phyloP scores from a whole-genome alignment of 2,888 invertebrate species.

The Spodoptera exigua region DNA sequence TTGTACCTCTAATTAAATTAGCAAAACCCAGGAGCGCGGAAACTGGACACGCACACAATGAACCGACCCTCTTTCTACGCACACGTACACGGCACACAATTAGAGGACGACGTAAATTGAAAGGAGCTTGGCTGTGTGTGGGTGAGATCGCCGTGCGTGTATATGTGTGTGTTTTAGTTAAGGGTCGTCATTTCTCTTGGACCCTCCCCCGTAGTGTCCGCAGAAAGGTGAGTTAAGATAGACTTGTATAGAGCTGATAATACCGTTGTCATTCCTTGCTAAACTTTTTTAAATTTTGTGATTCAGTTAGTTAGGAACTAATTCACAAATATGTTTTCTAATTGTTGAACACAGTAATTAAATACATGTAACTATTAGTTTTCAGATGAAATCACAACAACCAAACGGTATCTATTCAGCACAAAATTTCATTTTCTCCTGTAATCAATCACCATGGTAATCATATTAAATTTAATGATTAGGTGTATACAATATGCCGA shows the following conservation, averaged over 20 bases:
- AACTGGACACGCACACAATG: constrained; percentile 85
- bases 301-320: no score
- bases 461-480: no score
- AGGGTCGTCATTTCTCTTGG: constrained; percentile 90
- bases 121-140: constrained; percentile 69
- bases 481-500: no score
- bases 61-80: constrained; percentile 58
- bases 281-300: no score
- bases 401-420: no score
- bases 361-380: no score
- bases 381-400: no score
- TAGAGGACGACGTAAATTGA: constrained; percentile 60
- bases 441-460: no score
- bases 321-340: no score
- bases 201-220: constrained; percentile 89
- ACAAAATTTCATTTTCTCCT: no score
- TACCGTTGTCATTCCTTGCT: constrained; percentile 31
- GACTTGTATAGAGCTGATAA: constrained; percentile 73
- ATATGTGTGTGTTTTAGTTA: constrained; percentile 89
- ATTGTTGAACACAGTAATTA: no score
- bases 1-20: constrained; percentile 90
- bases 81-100: constrained; percentile 64
- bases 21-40: constrained; percentile 88
- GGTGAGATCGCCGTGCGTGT: constrained; percentile 78
- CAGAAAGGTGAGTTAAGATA: constrained; percentile 88